These are phyloP conservation scores for Nemopilema nomurai DNA, from an alignment of 30 jellyfish, hydroid and myxozoan genomes.

Conservation along the genomic window DNA sequence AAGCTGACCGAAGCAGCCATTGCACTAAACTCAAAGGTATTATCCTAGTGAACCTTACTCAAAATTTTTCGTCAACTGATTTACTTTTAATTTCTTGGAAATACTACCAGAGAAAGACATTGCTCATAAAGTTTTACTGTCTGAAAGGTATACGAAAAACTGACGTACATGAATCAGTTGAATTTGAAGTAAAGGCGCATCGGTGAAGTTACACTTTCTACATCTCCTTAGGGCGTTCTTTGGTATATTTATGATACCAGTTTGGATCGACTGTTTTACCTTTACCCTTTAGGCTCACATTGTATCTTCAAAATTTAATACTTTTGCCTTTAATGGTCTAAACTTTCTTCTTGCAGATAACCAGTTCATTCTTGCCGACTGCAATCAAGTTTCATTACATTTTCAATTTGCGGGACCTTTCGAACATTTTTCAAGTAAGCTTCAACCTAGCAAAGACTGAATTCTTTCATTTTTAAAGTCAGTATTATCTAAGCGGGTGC, in stretches of 20 bases:
- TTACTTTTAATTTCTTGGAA: too few relatives aligned
- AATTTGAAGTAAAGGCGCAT: too few relatives aligned
- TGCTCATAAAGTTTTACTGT: too few relatives aligned
- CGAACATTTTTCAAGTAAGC: constrained; percentile 94
- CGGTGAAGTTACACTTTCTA: too few relatives aligned
- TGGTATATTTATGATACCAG: not conserved
- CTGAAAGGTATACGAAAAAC: too few relatives aligned
- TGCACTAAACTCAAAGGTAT: constrained; percentile 89
- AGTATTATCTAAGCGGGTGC: too few relatives aligned
- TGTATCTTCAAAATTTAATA: too few relatives aligned
- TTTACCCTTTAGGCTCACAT: not conserved
- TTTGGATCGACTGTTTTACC: not conserved
- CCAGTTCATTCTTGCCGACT: constrained; percentile 95
- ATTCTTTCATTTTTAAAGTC: not conserved
- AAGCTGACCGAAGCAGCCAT: constrained; percentile 92
- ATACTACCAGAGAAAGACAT: too few relatives aligned
- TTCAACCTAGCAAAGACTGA: not conserved
- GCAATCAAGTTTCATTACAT: constrained; percentile 96
- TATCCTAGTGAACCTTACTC: not conserved
- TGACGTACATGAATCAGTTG: too few relatives aligned
- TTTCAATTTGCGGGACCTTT: constrained; percentile 92
- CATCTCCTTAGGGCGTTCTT: too few relatives aligned
- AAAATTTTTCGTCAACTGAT: too few relatives aligned
- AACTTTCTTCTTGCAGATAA: constrained; percentile 45
- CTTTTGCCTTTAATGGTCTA: not conserved